phyloP scores from a whole-genome alignment of 2,113 vertebrate genomes.

The Trematocara nigrifrons region DNA sequence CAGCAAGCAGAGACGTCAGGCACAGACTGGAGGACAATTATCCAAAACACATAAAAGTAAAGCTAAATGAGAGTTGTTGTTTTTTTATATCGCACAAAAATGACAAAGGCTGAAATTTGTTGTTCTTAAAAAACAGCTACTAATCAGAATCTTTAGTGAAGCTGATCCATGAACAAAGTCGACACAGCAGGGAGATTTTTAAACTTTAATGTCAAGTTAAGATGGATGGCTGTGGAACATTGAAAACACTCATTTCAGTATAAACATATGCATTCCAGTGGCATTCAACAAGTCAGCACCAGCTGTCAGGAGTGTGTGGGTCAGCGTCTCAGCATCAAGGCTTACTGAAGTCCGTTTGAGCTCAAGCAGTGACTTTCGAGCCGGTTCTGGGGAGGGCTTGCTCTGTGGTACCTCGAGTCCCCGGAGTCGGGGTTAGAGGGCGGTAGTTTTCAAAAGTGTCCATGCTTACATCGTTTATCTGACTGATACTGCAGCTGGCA shows the following conservation, averaged over 20 bases:
- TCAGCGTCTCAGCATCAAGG: constrained; percentile 1
- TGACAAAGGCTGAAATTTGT: neutral
- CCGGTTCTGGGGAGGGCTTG: neutral
- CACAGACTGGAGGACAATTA: accelerated
- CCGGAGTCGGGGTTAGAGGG: neutral
- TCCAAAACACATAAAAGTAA: accelerated
- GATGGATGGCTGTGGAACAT: constrained; percentile 75
- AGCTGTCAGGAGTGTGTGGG: constrained; percentile 53
- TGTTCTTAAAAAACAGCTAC: neutral
- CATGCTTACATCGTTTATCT: neutral
- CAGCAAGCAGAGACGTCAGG: neutral
- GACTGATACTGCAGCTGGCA: neutral
- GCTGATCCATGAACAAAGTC: neutral
- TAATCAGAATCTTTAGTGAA: neutral
- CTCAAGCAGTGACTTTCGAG: neutral
- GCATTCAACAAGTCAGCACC: constrained; percentile 61
- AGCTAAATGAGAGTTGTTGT: neutral
- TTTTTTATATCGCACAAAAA: neutral
- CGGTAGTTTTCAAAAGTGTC: neutral
- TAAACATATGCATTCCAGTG: constrained; percentile 72
- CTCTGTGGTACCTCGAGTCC: neutral
- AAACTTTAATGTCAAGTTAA: constrained; percentile 78
- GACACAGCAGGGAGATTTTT: constrained; percentile 39
- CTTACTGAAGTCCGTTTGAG: neutral
- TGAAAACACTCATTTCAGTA: constrained; percentile 77